A percentile compares a stretch with the other conserved stretches of the same genome.
Evolutionary conservation across 2,113 vertebrate genomes (phyloP).

Genomic region (Carlito syrichta): DNA sequence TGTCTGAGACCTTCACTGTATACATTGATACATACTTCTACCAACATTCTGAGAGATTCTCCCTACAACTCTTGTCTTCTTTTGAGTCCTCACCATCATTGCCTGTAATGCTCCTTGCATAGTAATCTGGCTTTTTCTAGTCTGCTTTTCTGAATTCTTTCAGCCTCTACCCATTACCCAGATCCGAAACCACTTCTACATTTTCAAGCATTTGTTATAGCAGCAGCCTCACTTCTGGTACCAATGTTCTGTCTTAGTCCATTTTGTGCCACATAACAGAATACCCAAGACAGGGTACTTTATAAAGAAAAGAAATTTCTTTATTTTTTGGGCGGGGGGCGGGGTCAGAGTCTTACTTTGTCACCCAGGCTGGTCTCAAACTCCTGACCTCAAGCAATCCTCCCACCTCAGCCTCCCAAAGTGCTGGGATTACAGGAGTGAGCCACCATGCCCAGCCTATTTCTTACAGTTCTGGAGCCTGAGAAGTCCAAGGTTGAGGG

Average conservation of each 20-base stretch:
- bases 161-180: neutral
- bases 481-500: neutral
- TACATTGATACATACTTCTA: too few species aligned
- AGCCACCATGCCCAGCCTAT: too few species aligned
- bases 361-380: too few species aligned
- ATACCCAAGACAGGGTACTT: neutral
- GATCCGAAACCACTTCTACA: neutral
- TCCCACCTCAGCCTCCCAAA: too few species aligned
- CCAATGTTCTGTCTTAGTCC: neutral
- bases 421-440: too few species aligned
- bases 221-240: neutral
- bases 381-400: too few species aligned
- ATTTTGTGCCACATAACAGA: neutral
- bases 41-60: too few species aligned
- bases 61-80: neutral
- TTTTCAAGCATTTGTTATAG: neutral
- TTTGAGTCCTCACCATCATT: neutral
- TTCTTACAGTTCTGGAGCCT: neutral
- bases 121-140: neutral
- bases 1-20: too few species aligned
- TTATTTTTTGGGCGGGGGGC: too few species aligned
- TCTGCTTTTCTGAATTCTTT: neutral
- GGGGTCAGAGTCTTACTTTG: too few species aligned
- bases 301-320: neutral
- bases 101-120: neutral